Conservation (phyloP, 2,797 vertebrate species). For the Gephyroberyx darwinii region DNA sequence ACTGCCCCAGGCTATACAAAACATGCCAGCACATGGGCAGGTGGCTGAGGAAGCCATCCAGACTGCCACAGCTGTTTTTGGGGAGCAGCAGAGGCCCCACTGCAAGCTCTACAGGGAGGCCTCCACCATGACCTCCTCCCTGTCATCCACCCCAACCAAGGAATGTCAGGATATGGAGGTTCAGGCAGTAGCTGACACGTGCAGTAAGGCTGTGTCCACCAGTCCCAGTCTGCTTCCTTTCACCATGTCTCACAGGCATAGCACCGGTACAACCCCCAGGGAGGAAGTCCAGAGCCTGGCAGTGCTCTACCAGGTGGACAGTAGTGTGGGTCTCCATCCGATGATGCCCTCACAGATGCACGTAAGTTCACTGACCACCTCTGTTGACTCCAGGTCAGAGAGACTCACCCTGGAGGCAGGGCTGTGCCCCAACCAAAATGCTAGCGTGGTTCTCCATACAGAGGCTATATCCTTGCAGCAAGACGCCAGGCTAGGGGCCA, state of each 20-base stretch:
- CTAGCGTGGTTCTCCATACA: constrained; percentile 43
- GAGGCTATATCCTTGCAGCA: constrained; percentile 56
- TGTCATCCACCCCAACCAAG: constrained; percentile 60
- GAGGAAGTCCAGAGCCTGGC: constrained; percentile 83
- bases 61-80: constrained; percentile 47
- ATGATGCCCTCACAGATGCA: constrained; percentile 45
- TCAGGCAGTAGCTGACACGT: constrained; percentile 87
- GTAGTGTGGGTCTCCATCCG: constrained; percentile 49
- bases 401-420: constrained; percentile 71
- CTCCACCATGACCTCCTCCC: constrained; percentile 90
- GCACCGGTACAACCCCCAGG: constrained; percentile 33
- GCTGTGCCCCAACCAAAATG: constrained; percentile 65
- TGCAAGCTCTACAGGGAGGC: constrained; percentile 85
- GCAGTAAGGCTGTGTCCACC: constrained; percentile 89
- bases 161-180: constrained; percentile 88
- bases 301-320: constrained; percentile 75
- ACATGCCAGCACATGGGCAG: constrained; percentile 36
- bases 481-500: constrained; percentile 60
- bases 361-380: constrained; percentile 18
- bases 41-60: constrained; percentile 43
- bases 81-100: constrained; percentile 47
- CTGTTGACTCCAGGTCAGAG: constrained; percentile 54
- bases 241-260: constrained; percentile 66
- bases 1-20: constrained; percentile 45
- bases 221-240: constrained; percentile 90